These are phyloP conservation scores for Manduca sexta DNA, from an alignment of 1,140 invertebrate genomes.

Conservation along the genomic window DNA sequence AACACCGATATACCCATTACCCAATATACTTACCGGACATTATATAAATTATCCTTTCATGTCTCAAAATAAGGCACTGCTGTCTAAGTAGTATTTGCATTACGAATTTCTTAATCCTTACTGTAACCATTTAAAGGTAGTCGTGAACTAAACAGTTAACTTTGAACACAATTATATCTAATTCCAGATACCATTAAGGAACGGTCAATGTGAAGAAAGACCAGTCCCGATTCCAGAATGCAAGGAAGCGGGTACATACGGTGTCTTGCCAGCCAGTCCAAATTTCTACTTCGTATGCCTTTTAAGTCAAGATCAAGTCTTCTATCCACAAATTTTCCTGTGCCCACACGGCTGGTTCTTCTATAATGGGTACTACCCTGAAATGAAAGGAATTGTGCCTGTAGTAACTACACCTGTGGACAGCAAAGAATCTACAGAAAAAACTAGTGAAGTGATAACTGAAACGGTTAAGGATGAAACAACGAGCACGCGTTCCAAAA, in stretches of 20 bases:
- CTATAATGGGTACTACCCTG: conserved; percentile 42
- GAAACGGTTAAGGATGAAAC: conserved; percentile 11
- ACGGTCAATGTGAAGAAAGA: conserved; percentile 46
- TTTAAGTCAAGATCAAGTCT: conserved; percentile 22
- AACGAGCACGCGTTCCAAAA: conserved; percentile 15
- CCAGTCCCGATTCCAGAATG: conserved; percentile 35
- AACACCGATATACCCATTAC: too few relatives aligned
- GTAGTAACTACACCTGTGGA: background rate
- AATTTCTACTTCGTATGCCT: conserved; percentile 60
- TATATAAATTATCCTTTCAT: too few relatives aligned
- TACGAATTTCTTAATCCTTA: too few relatives aligned
- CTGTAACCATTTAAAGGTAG: too few relatives aligned
- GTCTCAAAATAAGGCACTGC: too few relatives aligned
- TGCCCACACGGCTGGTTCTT: conserved; percentile 62
- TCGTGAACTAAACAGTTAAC: too few relatives aligned
- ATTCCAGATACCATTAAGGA: conserved; percentile 43
- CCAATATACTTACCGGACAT: too few relatives aligned
- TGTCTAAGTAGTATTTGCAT: too few relatives aligned
- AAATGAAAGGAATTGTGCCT: conserved; percentile 11
- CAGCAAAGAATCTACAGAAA: conserved; percentile 4
- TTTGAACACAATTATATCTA: too few relatives aligned
- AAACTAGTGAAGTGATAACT: conserved; percentile 1
- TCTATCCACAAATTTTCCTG: conserved; percentile 58
- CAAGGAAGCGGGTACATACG: conserved; percentile 36
- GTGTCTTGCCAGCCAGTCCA: conserved; percentile 28